Evolutionary conservation across 2,797 vertebrate species (phyloP).

Genomic region (Channallabes apus): DNA sequence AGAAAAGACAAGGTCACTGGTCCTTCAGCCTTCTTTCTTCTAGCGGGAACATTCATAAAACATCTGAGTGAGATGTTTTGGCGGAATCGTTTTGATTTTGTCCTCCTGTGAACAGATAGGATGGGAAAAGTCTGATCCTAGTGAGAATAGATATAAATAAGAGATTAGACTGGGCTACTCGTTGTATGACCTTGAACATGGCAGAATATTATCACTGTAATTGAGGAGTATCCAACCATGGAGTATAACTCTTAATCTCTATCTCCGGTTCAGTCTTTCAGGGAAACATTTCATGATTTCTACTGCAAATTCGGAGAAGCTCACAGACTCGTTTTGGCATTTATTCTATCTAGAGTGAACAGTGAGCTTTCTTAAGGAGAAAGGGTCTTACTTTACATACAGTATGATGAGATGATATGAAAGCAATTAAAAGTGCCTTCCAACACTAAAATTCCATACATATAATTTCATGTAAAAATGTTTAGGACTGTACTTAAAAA

Average conservation of each 20-base stretch:
- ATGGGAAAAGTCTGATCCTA: conserved; percentile 15
- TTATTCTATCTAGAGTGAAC: neutral
- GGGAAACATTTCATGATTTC: too few relatives aligned
- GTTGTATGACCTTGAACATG: conserved; percentile 2
- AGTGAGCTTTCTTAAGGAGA: neutral
- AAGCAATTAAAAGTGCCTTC: neutral
- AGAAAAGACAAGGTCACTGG: conserved; percentile 30
- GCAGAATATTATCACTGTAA: neutral
- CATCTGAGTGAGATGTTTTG: conserved; percentile 18
- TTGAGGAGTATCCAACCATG: neutral
- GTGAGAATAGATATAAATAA: conserved; percentile 19
- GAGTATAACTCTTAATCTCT: neutral
- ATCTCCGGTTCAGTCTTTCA: neutral
- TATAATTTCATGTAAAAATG: neutral
- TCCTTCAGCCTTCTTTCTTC: conserved; percentile 15
- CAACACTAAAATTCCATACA: too few relatives aligned
- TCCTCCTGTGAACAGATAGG: conserved; percentile 1
- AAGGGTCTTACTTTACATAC: neutral
- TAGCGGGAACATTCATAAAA: conserved; percentile 39
- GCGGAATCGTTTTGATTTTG: conserved; percentile 24
- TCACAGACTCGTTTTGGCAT: neutral
- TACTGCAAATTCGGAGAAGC: neutral
- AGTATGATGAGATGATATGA: neutral
- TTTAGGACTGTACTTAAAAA: neutral
- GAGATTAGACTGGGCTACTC: neutral